Evolutionary conservation across 2,888 invertebrate genomes (phyloP).

Genomic region (Caenorhabditis plicata): DNA sequence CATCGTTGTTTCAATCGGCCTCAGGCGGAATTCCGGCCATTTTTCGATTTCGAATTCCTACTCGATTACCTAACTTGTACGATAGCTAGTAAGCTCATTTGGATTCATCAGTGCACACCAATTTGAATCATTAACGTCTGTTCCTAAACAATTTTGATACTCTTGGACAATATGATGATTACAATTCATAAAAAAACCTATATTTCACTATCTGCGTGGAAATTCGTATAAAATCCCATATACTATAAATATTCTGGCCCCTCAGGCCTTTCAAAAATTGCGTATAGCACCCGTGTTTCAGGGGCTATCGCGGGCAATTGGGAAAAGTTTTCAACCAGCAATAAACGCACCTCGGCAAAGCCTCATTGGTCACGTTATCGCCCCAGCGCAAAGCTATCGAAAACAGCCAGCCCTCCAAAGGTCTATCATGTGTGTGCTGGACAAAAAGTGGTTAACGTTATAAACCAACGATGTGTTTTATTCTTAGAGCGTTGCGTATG

Average conservation of each 20-base stretch:
- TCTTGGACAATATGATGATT: too few species aligned
- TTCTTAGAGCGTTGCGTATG: constrained; percentile 12
- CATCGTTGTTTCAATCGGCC: too few species aligned
- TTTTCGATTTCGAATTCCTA: too few species aligned
- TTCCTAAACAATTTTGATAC: too few species aligned
- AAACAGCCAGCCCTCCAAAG: not conserved
- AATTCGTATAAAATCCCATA: too few species aligned
- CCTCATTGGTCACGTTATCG: constrained; percentile 65
- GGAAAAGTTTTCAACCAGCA: constrained; percentile 66
- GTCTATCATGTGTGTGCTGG: constrained; percentile 4
- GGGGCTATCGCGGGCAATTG: constrained; percentile 61
- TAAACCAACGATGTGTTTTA: constrained; percentile 1
- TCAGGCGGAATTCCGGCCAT: too few species aligned
- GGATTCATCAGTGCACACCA: too few species aligned
- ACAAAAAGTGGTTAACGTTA: constrained; percentile 14
- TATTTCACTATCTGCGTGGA: too few species aligned
- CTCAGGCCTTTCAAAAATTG: constrained; percentile 56
- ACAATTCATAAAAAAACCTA: not conserved
- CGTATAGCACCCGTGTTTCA: constrained; percentile 55
- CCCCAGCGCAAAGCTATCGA: constrained; percentile 60
- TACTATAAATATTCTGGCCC: constrained; percentile 14
- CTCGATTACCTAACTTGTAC: too few species aligned
- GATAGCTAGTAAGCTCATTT: too few species aligned
- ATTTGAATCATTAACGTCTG: too few species aligned
- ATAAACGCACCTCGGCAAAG: constrained; percentile 65